Conservation (phyloP, 2,797 vertebrate genomes). For the Labroides dimidiatus region DNA sequence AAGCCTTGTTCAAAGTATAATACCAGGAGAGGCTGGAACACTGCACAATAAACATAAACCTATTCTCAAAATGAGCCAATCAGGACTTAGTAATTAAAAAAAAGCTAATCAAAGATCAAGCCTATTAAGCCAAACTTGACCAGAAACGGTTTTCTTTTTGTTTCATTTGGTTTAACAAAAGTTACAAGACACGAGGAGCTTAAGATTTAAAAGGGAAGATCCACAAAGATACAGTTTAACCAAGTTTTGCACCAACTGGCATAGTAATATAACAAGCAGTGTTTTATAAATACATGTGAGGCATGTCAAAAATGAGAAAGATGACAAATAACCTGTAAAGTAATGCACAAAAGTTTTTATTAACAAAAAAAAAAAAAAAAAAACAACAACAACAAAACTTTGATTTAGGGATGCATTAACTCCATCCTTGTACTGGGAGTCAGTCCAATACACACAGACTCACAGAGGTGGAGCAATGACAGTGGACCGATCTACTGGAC, state of each 20-base stretch:
- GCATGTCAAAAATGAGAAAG: neutral
- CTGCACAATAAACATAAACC: neutral
- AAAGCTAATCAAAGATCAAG: no score
- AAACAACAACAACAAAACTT: neutral
- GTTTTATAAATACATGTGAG: slow-evolving; percentile 5
- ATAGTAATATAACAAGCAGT: neutral
- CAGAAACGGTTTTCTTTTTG: no score
- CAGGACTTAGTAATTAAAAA: neutral
- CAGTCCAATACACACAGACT: no score
- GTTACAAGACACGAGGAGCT: neutral
- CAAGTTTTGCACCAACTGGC: neutral
- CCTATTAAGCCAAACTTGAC: no score
- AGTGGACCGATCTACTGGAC: no score
- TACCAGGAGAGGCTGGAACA: no score
- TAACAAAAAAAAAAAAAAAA: no score
- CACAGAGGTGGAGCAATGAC: no score
- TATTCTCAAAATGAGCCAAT: neutral
- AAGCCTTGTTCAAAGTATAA: no score
- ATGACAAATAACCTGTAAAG: neutral
- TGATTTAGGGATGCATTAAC: no score
- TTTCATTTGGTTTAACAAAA: no score
- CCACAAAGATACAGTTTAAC: neutral
- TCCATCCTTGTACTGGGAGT: no score
- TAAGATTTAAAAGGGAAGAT: neutral
- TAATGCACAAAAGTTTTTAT: neutral